Evolutionary conservation across 2,797 vertebrate species (phyloP).

Genomic region (Crax fasciolata): DNA sequence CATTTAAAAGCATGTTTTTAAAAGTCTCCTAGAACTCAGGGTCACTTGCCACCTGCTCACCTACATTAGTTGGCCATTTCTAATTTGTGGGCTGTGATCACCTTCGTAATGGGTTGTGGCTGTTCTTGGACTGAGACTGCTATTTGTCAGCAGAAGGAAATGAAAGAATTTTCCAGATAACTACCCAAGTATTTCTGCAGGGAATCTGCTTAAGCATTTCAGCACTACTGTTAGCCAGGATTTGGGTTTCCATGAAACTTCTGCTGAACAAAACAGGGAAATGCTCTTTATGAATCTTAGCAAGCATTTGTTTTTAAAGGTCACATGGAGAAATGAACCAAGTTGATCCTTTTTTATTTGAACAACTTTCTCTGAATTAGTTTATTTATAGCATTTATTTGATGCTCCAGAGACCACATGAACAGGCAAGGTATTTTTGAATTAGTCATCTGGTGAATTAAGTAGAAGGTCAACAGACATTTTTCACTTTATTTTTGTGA

Average conservation of each 20-base stretch:
- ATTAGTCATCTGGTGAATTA: neutral
- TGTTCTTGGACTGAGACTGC: neutral
- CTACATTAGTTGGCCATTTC: neutral
- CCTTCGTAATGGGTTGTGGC: neutral
- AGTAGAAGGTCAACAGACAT: neutral
- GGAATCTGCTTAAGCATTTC: neutral
- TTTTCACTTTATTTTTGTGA: neutral
- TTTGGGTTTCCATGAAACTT: neutral
- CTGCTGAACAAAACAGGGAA: neutral
- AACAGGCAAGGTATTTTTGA: neutral
- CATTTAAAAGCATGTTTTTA: neutral
- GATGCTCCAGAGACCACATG: neutral
- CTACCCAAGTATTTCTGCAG: neutral
- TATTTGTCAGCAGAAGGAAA: neutral
- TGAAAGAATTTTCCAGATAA: neutral
- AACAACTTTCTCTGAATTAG: neutral
- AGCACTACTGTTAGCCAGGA: neutral
- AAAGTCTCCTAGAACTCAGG: neutral
- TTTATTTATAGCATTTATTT: neutral
- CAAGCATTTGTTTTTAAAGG: neutral
- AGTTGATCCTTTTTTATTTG: neutral
- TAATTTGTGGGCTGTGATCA: neutral
- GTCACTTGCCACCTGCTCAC: neutral
- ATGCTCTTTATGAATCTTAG: neutral
- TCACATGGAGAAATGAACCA: neutral